These are phyloP conservation scores for Caenorhabditis wallacei DNA, from an alignment of 2,888 invertebrate species.

Conservation along the genomic window DNA sequence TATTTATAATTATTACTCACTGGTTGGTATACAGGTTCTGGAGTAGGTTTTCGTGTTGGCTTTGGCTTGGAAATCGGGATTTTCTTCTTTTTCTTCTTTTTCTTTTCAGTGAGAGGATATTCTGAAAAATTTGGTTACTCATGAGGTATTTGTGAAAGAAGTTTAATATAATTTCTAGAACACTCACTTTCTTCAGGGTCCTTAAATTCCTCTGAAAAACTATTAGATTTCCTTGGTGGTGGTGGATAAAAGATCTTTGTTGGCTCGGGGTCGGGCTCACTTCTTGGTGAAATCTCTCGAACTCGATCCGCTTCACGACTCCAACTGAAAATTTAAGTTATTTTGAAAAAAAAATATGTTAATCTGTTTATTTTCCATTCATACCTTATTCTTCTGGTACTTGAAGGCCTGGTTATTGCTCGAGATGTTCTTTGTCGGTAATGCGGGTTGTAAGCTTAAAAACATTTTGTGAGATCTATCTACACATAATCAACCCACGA, in stretches of 20 bases:
- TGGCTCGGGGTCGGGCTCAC: slow-evolving; percentile 45
- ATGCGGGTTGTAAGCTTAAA: slow-evolving; percentile 61
- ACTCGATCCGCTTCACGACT: slow-evolving; percentile 59
- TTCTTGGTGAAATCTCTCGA: slow-evolving; percentile 55
- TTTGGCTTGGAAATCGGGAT: not conserved
- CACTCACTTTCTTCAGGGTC: slow-evolving; percentile 43
- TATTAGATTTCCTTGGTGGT: not conserved
- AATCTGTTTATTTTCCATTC: slow-evolving; percentile 4
- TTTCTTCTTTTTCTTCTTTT: slow-evolving; percentile 39
- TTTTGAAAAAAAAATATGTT: not conserved
- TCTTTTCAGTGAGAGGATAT: slow-evolving; percentile 14
- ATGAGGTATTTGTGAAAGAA: no score
- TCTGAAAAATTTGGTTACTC: slow-evolving; percentile 16
- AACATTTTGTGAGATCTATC: not conserved
- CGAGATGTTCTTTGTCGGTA: slow-evolving; percentile 37
- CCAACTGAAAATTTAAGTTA: slow-evolving; percentile 46
- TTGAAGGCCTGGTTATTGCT: slow-evolving; percentile 9
- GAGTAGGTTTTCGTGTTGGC: slow-evolving; percentile 2
- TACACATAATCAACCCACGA: slow-evolving; percentile 26
- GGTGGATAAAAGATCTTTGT: slow-evolving; percentile 29
- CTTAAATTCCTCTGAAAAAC: slow-evolving; percentile 20
- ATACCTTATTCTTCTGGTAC: slow-evolving; percentile 52
- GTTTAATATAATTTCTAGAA: not conserved
- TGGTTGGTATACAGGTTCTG: slow-evolving; percentile 21
- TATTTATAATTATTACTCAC: not conserved